Evolutionary conservation across 2,113 vertebrate species (phyloP), one percentile per base, ranked within the genome.

Genomic region (Halichoeres trimaculatus): DNA sequence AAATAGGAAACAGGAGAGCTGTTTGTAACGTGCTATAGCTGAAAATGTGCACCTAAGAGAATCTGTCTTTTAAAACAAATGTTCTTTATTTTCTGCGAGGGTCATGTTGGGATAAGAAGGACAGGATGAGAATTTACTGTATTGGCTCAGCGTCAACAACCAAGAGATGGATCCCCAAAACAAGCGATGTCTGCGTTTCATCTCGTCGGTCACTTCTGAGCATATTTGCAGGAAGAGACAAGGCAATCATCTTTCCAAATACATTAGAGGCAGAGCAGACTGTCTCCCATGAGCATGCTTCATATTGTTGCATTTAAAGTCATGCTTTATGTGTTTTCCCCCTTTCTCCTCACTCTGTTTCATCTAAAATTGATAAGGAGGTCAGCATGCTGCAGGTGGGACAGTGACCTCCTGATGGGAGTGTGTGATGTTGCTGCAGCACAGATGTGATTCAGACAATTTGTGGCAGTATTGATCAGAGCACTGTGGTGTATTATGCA

Each of bases 251-350:
- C 74, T 70, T 36, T 76, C 43, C 47, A 70, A 83, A 59, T 63
- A 70, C 73, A 86, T 70, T 22, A 45, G 43, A 48, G 4, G 45
- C 65, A 70, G 65, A 61, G 55, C 40, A 20, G 55, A 60, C 61
- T 38, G 10, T 54, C 35, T 84, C 74, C 63, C 73, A 7, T 10
- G 80, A 76, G 66, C 54, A 50, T 34, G 65, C 34, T 60, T 84
- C 78, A 85, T 74, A 76, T 69, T 77, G 61, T 57, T 73, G 80
- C 71, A 75, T 85, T 86, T 76, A 65, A 80, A 88, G 81, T 78
- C 58, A 78, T 5, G 17, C 36, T 56, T 64, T 78, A n/a, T 43
- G 51, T 60, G 40, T 47, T 73, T 62, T 45, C 45, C 59, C 30
- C 6, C 30, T 30, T 10, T 78, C 62, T 74, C 59, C 47, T 55